Percentiles rank a stretch among this genome's conserved stretches.
Evolutionary conservation across 1,140 invertebrate species (phyloP).

Genomic region (Zaprionus inermis): DNA sequence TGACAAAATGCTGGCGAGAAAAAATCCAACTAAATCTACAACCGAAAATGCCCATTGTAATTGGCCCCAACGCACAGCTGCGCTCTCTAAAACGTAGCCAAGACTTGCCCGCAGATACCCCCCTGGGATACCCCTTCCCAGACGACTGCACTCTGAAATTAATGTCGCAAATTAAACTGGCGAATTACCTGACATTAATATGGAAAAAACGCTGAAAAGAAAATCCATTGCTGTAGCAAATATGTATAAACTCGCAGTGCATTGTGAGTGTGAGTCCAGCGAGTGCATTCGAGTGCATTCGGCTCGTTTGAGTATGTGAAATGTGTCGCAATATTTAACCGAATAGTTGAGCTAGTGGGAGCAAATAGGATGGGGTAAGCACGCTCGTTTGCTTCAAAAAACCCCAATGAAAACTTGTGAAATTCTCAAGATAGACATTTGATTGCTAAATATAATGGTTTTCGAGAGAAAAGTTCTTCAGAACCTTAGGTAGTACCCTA

Average conservation of each 20-base stretch:
- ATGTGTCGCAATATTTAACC: neutral
- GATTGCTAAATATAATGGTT: neutral
- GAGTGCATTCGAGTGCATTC: constrained; percentile 15
- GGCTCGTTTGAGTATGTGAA: constrained; percentile 4
- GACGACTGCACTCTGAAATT: constrained; percentile 33
- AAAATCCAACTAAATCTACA: constrained; percentile 28
- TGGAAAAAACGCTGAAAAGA: constrained; percentile 18
- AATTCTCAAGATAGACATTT: neutral
- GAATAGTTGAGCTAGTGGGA: neutral
- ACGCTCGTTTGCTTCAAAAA: neutral
- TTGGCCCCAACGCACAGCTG: constrained; percentile 44
- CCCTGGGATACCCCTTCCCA: too few species aligned
- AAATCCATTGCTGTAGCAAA: constrained; percentile 17
- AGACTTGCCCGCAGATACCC: neutral
- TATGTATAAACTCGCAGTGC: neutral
- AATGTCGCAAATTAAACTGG: constrained; percentile 63
- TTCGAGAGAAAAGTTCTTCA: too few species aligned
- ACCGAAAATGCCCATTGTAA: constrained; percentile 45
- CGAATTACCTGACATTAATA: constrained; percentile 60
- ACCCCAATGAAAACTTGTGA: neutral
- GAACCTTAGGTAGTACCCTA: too few species aligned
- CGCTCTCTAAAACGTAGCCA: constrained; percentile 47
- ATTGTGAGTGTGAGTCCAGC: constrained; percentile 5
- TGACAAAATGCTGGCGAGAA: constrained; percentile 60
- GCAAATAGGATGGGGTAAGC: neutral